Evolutionary conservation across 2,797 vertebrate genomes (phyloP).

Genomic region (Lutjanus campechanus): DNA sequence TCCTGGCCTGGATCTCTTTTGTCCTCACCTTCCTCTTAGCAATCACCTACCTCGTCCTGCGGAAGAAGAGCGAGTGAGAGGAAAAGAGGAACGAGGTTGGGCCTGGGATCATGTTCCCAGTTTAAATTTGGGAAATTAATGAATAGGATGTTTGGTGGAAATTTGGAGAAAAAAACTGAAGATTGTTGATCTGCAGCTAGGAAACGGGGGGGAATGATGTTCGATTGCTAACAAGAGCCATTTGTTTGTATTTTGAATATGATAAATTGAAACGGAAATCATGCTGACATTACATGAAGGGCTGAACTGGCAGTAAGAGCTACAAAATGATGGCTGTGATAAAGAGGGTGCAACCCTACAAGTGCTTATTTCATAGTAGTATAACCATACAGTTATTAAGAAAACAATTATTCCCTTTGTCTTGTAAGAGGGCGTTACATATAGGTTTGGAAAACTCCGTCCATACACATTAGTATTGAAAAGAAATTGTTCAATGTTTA

Average conservation of each 20-base stretch:
- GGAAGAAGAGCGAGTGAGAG: slow-evolving; percentile 86
- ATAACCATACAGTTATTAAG: slow-evolving; percentile 4
- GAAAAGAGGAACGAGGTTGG: slow-evolving; percentile 14
- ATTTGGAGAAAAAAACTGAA: not conserved
- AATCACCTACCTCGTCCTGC: slow-evolving; percentile 92
- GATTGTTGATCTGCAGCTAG: slow-evolving; percentile 35
- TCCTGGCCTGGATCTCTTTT: slow-evolving; percentile 97
- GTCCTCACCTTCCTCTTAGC: slow-evolving; percentile 91
- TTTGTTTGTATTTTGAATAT: slow-evolving; percentile 58
- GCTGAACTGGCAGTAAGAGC: slow-evolving; percentile 7
- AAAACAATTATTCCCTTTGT: slow-evolving; percentile 10
- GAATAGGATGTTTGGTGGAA: slow-evolving; percentile 9
- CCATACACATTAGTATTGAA: slow-evolving; percentile 8
- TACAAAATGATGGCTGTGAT: slow-evolving; percentile 5
- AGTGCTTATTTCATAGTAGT: slow-evolving; percentile 15
- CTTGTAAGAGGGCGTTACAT: slow-evolving; percentile 17
- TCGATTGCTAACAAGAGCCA: slow-evolving; percentile 62
- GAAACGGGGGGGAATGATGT: slow-evolving; percentile 21
- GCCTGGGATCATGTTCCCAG: slow-evolving; percentile 30
- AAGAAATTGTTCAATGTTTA: slow-evolving; percentile 11
- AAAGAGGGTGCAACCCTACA: not conserved
- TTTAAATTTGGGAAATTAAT: slow-evolving; percentile 36
- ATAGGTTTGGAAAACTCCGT: slow-evolving; percentile 12
- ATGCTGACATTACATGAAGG: slow-evolving; percentile 37
- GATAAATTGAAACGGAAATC: slow-evolving; percentile 27